Evolutionary conservation across 2,113 vertebrate genomes (phyloP).

Genomic region (Menidia beryllina): DNA sequence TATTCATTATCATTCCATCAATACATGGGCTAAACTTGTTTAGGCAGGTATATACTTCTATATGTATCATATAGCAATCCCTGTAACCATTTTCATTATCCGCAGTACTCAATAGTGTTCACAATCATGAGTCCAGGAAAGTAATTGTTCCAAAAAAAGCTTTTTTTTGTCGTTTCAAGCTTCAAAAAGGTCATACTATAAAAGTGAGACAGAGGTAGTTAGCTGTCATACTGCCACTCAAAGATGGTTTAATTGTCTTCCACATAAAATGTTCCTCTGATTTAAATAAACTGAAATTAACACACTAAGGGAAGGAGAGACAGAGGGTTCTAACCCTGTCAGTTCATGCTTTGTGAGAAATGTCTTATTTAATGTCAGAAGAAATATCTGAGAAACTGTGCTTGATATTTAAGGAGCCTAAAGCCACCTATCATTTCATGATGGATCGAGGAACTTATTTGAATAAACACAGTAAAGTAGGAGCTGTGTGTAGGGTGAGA

Average conservation of each 20-base stretch:
- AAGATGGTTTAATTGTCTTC: not conserved
- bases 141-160: too few relatives aligned
- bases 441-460: constrained; percentile 60
- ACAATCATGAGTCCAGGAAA: too few relatives aligned
- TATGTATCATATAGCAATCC: too few relatives aligned
- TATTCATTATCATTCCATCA: too few relatives aligned
- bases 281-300: constrained; percentile 29
- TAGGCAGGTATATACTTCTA: too few relatives aligned
- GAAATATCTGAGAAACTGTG: constrained; percentile 35
- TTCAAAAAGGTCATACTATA: too few relatives aligned
- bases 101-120: too few relatives aligned
- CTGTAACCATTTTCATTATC: too few relatives aligned
- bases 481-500: not conserved
- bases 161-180: too few relatives aligned
- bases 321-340: constrained; percentile 18
- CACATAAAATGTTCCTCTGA: not conserved
- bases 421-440: constrained; percentile 57
- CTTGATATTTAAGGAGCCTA: constrained; percentile 64
- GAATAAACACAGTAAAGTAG: constrained; percentile 47
- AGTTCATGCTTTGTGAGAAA: constrained; percentile 33
- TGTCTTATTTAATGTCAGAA: constrained; percentile 49
- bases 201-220: too few relatives aligned
- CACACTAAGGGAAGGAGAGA: constrained; percentile 5
- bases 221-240: too few relatives aligned
- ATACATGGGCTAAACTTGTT: too few relatives aligned